Conservation (phyloP, 2,888 invertebrate species). For the Petrophora chlorosata region DNA sequence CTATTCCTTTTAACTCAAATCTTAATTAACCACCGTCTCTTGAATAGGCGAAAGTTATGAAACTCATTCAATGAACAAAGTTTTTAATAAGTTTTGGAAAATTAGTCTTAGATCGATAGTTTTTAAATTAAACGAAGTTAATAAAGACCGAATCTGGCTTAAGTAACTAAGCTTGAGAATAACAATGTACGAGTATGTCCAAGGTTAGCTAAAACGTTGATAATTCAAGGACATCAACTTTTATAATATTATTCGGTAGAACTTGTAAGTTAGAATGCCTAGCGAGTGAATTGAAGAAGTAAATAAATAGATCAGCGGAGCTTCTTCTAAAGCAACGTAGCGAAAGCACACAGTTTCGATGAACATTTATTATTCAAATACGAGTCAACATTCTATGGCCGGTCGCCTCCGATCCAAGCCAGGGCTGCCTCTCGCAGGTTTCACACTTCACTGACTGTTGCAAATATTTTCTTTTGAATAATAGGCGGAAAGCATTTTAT, state of each 20-base stretch:
- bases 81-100: conserved; percentile 12
- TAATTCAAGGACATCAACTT: too few species aligned
- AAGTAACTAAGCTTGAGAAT: too few species aligned
- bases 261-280: not conserved
- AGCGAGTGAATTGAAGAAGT: conserved; percentile 3
- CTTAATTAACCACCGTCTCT: conserved; percentile 20
- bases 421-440: conserved; percentile 8
- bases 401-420: conserved; percentile 18
- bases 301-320: not conserved
- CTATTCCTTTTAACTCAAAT: conserved; percentile 26
- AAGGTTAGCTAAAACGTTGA: too few species aligned
- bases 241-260: not conserved
- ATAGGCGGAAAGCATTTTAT: too few species aligned
- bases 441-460: conserved; percentile 2
- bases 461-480: not conserved
- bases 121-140: too few species aligned
- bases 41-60: conserved; percentile 4
- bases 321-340: conserved; percentile 29
- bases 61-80: conserved; percentile 10
- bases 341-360: conserved; percentile 34
- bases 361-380: conserved; percentile 42
- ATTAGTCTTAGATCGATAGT: conserved; percentile 4
- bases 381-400: conserved; percentile 41
- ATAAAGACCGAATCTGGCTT: too few species aligned
- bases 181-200: too few species aligned